A percentile compares a stretch with the other conserved stretches of the same genome.
Evolutionary conservation across 2,888 invertebrate species (phyloP).

Genomic region (Catonia carolina): DNA sequence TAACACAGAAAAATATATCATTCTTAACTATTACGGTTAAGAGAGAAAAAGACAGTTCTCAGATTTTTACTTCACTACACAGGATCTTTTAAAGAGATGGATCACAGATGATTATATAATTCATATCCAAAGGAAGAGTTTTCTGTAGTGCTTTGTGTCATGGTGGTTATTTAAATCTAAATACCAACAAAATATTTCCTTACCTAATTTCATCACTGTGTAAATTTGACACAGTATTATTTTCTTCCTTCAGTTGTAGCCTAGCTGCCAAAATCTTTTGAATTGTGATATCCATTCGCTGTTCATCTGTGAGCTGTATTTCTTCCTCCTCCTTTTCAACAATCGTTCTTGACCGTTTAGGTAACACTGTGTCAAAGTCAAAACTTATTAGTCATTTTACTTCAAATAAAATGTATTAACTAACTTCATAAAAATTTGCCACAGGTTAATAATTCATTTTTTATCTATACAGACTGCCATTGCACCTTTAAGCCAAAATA

Average conservation of each 20-base stretch:
- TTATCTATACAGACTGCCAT: not conserved
- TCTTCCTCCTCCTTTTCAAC: not conserved
- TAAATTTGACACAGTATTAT: too few species aligned
- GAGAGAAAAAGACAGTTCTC: too few species aligned
- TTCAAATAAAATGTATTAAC: not conserved
- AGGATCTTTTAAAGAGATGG: too few species aligned
- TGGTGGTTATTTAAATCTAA: too few species aligned
- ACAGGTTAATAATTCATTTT: not conserved
- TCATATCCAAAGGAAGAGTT: too few species aligned
- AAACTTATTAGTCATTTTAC: not conserved
- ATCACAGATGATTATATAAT: too few species aligned
- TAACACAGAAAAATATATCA: too few species aligned
- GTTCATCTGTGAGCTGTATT: not conserved
- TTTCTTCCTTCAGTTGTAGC: not conserved
- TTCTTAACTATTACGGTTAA: too few species aligned
- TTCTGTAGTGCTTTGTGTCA: too few species aligned
- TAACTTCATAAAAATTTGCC: not conserved
- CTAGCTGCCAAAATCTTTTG: constrained; percentile 3
- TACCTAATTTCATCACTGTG: too few species aligned
- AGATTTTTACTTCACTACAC: too few species aligned
- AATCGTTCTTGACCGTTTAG: not conserved
- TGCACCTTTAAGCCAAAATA: not conserved
- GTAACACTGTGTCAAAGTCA: not conserved
- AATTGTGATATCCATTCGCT: constrained; percentile 5
- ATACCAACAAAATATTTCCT: too few species aligned